These are phyloP conservation scores for Sphaerodactylus townsendi DNA, from an alignment of 2,113 vertebrate species.

Conservation along the genomic window DNA sequence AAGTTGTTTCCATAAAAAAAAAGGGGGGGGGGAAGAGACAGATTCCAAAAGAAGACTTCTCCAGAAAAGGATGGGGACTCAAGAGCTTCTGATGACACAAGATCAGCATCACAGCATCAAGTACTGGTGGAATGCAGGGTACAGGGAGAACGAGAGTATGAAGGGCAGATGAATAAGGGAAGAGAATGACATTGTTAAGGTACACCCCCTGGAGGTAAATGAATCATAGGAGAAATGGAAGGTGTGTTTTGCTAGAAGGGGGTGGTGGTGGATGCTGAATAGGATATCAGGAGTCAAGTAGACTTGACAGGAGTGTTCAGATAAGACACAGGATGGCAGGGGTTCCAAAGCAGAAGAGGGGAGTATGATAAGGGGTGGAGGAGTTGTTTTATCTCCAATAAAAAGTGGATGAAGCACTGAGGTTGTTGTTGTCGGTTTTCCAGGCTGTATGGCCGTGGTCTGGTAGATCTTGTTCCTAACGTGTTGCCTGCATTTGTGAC, in stretches of 20 bases:
- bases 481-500: too few species aligned
- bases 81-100: background rate
- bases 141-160: background rate
- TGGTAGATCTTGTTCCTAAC: too few species aligned
- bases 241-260: too few species aligned
- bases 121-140: conserved; percentile 34
- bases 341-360: too few species aligned
- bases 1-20: background rate
- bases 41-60: background rate
- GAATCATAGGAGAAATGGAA: background rate
- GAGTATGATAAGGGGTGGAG: too few species aligned
- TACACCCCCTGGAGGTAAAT: too few species aligned
- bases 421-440: too few species aligned
- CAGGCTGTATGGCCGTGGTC: too few species aligned
- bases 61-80: background rate
- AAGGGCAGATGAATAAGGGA: background rate
- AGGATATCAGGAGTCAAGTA: background rate
- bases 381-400: too few species aligned
- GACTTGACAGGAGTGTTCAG: background rate
- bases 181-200: background rate
- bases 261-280: too few species aligned
- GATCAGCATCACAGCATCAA: background rate
- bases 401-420: background rate
- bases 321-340: too few species aligned
- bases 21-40: background rate